A percentile compares a stretch with the other conserved stretches of the same genome.
Conservation (phyloP, 1,140 invertebrate species). For the Drosophila pallidifrons region DNA sequence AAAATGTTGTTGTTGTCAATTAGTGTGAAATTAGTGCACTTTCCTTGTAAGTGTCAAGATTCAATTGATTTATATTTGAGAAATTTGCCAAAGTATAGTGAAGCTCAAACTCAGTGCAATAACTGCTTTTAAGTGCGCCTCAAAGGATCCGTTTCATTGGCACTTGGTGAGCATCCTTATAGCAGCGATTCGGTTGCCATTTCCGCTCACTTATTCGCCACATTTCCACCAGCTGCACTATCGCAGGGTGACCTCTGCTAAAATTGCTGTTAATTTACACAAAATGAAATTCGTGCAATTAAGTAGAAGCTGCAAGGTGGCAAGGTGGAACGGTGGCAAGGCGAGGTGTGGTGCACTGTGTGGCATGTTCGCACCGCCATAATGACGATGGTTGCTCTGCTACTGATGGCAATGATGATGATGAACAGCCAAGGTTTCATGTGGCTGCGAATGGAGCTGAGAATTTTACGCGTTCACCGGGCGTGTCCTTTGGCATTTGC, state of each 20-base stretch:
- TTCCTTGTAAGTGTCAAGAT: background rate
- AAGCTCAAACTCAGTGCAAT: background rate
- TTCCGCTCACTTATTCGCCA: slow-evolving; percentile 20
- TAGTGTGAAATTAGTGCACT: slow-evolving; percentile 20
- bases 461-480: slow-evolving; percentile 56
- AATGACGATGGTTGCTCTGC: slow-evolving; percentile 30
- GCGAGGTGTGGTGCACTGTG: too few species aligned
- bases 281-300: slow-evolving; percentile 84
- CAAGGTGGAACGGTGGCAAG: slow-evolving; percentile 15
- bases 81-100: background rate
- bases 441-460: slow-evolving; percentile 8
- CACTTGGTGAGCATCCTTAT: slow-evolving; percentile 34
- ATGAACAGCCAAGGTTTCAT: slow-evolving; percentile 8
- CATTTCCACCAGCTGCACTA: slow-evolving; percentile 48
- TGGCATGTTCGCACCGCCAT: slow-evolving; percentile 18
- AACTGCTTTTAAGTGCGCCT: slow-evolving; percentile 25
- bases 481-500: slow-evolving; percentile 70
- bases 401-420: slow-evolving; percentile 30
- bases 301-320: slow-evolving; percentile 49
- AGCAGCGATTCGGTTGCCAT: background rate
- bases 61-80: background rate
- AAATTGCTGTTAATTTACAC: slow-evolving; percentile 83
- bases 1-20: slow-evolving; percentile 72
- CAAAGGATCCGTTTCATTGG: slow-evolving; percentile 22
- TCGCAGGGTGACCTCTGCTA: slow-evolving; percentile 54